Percentiles rank a stretch among this genome's conserved stretches.
Conservation (phyloP, 2,888 invertebrate genomes). For the Sinelater perroti region DNA sequence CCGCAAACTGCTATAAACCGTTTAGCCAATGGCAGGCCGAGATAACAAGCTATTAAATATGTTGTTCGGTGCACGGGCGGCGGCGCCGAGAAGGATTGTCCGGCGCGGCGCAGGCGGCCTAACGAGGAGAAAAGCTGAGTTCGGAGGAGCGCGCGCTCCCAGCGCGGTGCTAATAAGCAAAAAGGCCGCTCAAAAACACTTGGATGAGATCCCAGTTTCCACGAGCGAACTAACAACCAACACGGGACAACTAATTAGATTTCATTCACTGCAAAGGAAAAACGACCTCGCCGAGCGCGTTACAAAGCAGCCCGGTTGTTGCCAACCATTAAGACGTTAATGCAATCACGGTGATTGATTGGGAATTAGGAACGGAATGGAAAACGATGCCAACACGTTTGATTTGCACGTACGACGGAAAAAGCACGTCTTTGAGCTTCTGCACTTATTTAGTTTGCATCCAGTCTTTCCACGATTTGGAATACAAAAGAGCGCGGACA, state of each 20-base stretch:
- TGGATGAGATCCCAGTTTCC: neutral
- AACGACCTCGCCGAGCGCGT: neutral
- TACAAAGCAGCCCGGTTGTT: neutral
- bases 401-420: too few species aligned
- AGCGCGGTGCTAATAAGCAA: neutral
- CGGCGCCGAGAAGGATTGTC: slow-evolving; percentile 6
- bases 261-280: neutral
- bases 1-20: slow-evolving; percentile 16
- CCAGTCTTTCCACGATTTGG: too few species aligned
- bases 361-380: too few species aligned
- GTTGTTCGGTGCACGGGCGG: slow-evolving; percentile 3
- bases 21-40: slow-evolving; percentile 13
- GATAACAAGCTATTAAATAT: slow-evolving; percentile 16
- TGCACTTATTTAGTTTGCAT: too few species aligned
- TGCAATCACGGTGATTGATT: too few species aligned
- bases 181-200: neutral
- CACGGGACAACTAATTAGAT: neutral
- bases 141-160: neutral
- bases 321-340: too few species aligned
- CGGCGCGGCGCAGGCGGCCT: neutral
- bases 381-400: too few species aligned
- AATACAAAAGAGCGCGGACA: too few species aligned
- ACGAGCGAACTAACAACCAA: neutral
- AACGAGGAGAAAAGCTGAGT: slow-evolving; percentile 3
- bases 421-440: too few species aligned